phyloP scores from a whole-genome alignment of 2,888 invertebrate species.

The Lithophane semibrunnea region DNA sequence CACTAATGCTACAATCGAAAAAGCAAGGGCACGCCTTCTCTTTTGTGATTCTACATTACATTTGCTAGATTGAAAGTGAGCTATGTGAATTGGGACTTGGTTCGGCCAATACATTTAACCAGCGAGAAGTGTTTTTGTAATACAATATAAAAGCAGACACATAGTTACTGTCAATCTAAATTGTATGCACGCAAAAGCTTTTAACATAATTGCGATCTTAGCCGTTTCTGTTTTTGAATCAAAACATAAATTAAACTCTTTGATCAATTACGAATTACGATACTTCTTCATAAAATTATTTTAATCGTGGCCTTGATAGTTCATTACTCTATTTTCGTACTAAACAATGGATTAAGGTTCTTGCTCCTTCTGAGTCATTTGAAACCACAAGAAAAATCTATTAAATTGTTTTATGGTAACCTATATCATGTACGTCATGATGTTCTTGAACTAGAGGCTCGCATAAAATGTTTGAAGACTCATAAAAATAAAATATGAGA shows the following conservation, averaged over 20 bases:
- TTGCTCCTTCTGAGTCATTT: constrained; percentile 54
- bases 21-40: not conserved
- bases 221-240: constrained; percentile 12
- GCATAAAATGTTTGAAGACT: constrained; percentile 39
- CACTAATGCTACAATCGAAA: not conserved
- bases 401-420: constrained; percentile 51
- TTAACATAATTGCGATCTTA: constrained; percentile 28
- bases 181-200: constrained; percentile 40
- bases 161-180: constrained; percentile 10
- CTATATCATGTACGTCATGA: constrained; percentile 39
- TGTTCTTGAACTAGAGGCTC: constrained; percentile 44
- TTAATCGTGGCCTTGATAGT: constrained; percentile 43
- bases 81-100: not conserved
- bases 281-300: constrained; percentile 30
- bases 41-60: not conserved
- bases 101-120: constrained; percentile 9
- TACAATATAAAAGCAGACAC: constrained; percentile 5
- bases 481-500: constrained; percentile 42
- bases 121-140: not conserved
- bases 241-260: constrained; percentile 19
- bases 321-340: constrained; percentile 44
- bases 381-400: constrained; percentile 57
- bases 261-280: not conserved
- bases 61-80: not conserved
- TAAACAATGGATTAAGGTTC: constrained; percentile 48